Percentiles rank a stretch among this genome's conserved stretches.
phyloP scores from a whole-genome alignment of 2,888 invertebrate species.

The Eutolmus rufibarbis region DNA sequence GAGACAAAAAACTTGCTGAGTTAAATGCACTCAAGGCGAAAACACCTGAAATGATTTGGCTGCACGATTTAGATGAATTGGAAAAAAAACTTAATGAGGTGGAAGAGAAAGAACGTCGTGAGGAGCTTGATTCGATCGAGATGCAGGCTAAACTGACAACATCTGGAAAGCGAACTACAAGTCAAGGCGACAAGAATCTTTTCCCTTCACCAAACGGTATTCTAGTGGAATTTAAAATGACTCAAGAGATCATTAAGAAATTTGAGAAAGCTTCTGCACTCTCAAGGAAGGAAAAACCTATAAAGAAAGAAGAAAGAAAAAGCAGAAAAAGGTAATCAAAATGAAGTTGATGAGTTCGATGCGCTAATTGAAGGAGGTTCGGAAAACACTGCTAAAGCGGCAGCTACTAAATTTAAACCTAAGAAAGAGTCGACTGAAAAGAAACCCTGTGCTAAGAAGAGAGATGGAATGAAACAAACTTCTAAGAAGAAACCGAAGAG shows the following conservation, averaged over 20 bases:
- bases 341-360: constrained; percentile 70
- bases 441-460: constrained; percentile 59
- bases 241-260: constrained; percentile 59
- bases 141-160: constrained; percentile 72
- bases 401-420: background rate
- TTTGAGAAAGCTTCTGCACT: constrained; percentile 51
- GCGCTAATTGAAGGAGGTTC: constrained; percentile 63
- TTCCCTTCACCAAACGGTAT: constrained; percentile 58
- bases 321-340: background rate
- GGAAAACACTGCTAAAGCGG: background rate
- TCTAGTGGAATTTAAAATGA: constrained; percentile 57
- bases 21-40: constrained; percentile 72
- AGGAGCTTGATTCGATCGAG: constrained; percentile 67
- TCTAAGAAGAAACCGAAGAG: constrained; percentile 66
- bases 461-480: constrained; percentile 72
- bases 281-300: constrained; percentile 48
- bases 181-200: constrained; percentile 52
- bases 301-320: constrained; percentile 40
- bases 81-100: constrained; percentile 73
- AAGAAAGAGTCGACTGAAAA: constrained; percentile 50
- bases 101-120: constrained; percentile 77
- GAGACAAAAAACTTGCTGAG: constrained; percentile 78
- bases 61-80: constrained; percentile 83
- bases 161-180: constrained; percentile 67
- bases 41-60: constrained; percentile 82